Evolutionary conservation across 2,888 invertebrate species (phyloP).

Genomic region (Tridacna crocea): DNA sequence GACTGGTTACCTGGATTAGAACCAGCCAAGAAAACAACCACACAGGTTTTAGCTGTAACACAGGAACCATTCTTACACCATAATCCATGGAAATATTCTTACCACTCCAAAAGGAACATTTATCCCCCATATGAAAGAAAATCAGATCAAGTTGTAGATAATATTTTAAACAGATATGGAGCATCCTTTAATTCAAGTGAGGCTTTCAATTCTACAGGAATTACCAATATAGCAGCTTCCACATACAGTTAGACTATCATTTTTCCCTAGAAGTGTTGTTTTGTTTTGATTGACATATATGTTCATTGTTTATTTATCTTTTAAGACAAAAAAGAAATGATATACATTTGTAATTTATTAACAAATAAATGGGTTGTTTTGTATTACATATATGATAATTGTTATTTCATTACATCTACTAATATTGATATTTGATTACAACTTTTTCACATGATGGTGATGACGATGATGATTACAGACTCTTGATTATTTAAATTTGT

Average conservation of each 20-base stretch:
- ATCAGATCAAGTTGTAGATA: conserved; percentile 62
- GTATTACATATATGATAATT: background rate
- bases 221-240: conserved; percentile 32
- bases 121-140: conserved; percentile 76
- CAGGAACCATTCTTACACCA: conserved; percentile 79
- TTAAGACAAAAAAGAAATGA: background rate
- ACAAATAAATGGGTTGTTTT: conserved; percentile 6
- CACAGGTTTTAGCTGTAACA: conserved; percentile 77
- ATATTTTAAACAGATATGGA: conserved; percentile 70
- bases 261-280: background rate
- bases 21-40: conserved; percentile 67
- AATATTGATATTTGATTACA: background rate
- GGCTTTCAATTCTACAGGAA: conserved; percentile 32
- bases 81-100: conserved; percentile 80
- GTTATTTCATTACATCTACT: background rate
- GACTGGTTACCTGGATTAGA: conserved; percentile 65
- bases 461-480: no score
- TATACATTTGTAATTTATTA: conserved; percentile 7
- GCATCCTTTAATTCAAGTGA: conserved; percentile 64
- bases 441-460: background rate
- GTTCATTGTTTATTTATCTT: background rate
- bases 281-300: background rate
- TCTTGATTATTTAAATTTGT: no score
- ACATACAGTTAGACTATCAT: conserved; percentile 36
- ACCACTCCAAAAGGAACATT: conserved; percentile 73